Evolutionary conservation across 1,140 invertebrate species (phyloP).

Genomic region (Danaus plexippus): DNA sequence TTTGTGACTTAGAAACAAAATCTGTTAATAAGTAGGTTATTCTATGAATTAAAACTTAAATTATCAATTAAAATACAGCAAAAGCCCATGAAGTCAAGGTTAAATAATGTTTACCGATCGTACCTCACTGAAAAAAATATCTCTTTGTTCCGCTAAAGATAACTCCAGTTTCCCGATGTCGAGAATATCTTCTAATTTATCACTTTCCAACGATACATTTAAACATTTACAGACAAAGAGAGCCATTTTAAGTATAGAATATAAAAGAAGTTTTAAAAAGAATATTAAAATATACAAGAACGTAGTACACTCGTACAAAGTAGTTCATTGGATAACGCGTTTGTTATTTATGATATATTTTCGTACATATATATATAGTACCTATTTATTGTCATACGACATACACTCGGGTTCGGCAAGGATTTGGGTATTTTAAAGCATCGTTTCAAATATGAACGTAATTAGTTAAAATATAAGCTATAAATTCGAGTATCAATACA

Average conservation of each 20-base stretch:
- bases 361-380: constrained; percentile 27
- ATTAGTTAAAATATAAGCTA: background rate
- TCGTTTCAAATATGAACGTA: background rate
- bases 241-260: constrained; percentile 46
- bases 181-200: constrained; percentile 54
- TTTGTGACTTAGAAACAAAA: constrained; percentile 4
- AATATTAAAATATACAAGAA: constrained; percentile 51
- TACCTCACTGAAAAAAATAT: constrained; percentile 71
- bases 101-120: constrained; percentile 63
- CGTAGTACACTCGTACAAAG: constrained; percentile 47
- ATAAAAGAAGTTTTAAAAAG: constrained; percentile 35
- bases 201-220: constrained; percentile 62
- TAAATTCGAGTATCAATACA: too few species aligned
- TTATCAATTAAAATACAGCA: constrained; percentile 12
- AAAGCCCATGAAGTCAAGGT: constrained; percentile 57
- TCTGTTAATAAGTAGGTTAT: constrained; percentile 5
- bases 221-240: constrained; percentile 68
- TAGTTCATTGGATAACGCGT: constrained; percentile 50
- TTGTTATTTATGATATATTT: constrained; percentile 44
- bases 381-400: constrained; percentile 25
- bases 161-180: constrained; percentile 63
- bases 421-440: constrained; percentile 2
- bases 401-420: constrained; percentile 16
- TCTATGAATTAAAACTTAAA: constrained; percentile 5
- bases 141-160: constrained; percentile 67